These are phyloP conservation scores for Manis javanica DNA, from an alignment of 2,797 vertebrate genomes.

Conservation along the genomic window DNA sequence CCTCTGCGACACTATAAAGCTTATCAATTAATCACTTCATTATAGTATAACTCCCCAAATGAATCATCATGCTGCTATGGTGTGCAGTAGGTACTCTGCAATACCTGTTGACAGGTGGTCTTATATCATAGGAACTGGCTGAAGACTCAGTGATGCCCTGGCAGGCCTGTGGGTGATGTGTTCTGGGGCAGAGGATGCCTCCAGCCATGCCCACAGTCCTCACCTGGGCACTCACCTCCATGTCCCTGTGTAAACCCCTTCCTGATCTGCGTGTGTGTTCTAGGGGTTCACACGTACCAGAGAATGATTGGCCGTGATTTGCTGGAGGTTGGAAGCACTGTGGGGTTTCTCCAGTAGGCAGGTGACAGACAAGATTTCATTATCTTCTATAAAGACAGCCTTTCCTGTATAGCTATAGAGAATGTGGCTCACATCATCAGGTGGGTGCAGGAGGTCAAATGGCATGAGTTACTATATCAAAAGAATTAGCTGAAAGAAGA, in stretches of 20 bases:
- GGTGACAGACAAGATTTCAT: conserved; percentile 65
- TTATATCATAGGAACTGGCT: background rate
- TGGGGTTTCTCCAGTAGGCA: conserved; percentile 52
- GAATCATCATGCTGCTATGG: background rate
- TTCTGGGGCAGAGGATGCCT: background rate
- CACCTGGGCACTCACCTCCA: background rate
- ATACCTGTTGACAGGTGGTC: background rate
- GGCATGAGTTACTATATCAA: conserved; percentile 59
- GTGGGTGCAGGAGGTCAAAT: conserved; percentile 45
- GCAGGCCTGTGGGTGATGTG: background rate
- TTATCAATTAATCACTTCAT: conserved; percentile 9
- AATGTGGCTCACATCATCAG: conserved; percentile 39
- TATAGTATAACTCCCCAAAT: background rate
- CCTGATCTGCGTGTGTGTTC: background rate
- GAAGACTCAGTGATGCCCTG: background rate
- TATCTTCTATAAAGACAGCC: conserved; percentile 60
- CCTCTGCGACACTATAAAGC: background rate
- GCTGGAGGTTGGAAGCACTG: conserved; percentile 30
- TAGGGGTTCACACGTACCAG: conserved; percentile 70
- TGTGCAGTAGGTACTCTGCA: background rate
- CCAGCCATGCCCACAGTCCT: background rate
- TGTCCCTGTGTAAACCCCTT: background rate
- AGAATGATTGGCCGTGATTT: conserved; percentile 69
- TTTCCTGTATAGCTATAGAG: conserved; percentile 43
- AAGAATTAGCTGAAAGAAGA: conserved; percentile 76